Conservation (phyloP, 2,888 invertebrate species). For the Dynastes tityus region DNA sequence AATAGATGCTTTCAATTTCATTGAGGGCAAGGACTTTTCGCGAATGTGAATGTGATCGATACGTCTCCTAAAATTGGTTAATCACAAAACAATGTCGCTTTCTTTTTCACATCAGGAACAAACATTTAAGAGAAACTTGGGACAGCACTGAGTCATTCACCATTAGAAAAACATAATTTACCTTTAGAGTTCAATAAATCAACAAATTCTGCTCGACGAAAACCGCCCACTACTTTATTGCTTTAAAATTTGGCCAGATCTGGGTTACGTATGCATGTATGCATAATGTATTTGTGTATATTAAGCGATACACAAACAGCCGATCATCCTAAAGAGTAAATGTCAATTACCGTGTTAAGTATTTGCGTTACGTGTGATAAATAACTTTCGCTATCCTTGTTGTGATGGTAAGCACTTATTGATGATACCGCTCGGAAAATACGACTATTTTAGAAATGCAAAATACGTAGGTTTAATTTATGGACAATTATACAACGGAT, state of each 20-base stretch:
- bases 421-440: neutral
- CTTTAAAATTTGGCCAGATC: neutral
- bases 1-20: too few relatives aligned
- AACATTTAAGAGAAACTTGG: too few relatives aligned
- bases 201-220: neutral
- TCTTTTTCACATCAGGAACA: too few relatives aligned
- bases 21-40: too few relatives aligned
- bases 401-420: neutral
- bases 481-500: conserved; percentile 3
- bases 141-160: too few relatives aligned
- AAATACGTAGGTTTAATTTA: neutral
- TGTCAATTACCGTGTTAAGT: conserved; percentile 19
- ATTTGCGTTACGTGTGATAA: neutral
- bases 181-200: too few relatives aligned
- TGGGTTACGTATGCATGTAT: neutral
- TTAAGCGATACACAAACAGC: neutral
- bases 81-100: too few relatives aligned
- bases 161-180: too few relatives aligned
- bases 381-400: conserved; percentile 22
- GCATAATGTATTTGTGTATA: neutral
- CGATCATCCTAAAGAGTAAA: conserved; percentile 18
- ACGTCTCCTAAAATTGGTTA: too few relatives aligned
- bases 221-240: neutral
- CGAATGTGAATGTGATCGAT: too few relatives aligned
- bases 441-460: neutral